Base-by-base conservation (phyloP, 1,140 invertebrate genomes). In the Phenacoccus solenopsis region DNA sequence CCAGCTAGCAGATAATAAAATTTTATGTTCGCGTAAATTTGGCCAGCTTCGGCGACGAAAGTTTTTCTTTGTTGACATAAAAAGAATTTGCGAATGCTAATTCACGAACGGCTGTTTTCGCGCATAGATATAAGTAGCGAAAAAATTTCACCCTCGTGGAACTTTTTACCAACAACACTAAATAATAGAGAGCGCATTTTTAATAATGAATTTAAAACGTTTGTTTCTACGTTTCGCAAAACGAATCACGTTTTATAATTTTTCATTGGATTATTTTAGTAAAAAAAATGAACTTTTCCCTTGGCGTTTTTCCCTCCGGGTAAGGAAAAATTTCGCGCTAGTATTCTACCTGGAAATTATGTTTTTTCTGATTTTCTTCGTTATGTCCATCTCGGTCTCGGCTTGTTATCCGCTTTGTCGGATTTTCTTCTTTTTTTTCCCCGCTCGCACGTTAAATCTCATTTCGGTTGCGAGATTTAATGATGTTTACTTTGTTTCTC, bases 401-500 rank as follows among this genome's bases (percentile, higher is more conserved):
- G 38, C 16, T 49, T 16, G 38, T 49, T 49, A 49, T 49, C 38
- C 20, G 3, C 38, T 10, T 9, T 49, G 38, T 49, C 38, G 20
- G 38, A 49, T 49, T 49, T 16, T 49, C 38, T 49, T 5, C 30
- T 32, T 9, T n/a, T 10, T 49, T 49, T 49, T 49, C 38, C 20
- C 20, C 13, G 38, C 38, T 49, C 13, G 38, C 38, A 49, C 38
- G 38, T 49, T 49, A 49, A 49, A 49, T 49, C 20, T 49, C 38
- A 49, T 49, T 49, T 49, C 38, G 12, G 38, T n/a, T 49, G 38
- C 5, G 5, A 49, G 38, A 49, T 49, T 49, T 49, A 49, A 49
- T 49, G 38, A 49, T 49, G 38, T 49, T 49, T 49, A 49, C 38
- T 49, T 49, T 49, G 38, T 49, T 49, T 49, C 38, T 49, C 38